Conservation (phyloP, 2,797 vertebrate species). For the Sus cebifrons region DNA sequence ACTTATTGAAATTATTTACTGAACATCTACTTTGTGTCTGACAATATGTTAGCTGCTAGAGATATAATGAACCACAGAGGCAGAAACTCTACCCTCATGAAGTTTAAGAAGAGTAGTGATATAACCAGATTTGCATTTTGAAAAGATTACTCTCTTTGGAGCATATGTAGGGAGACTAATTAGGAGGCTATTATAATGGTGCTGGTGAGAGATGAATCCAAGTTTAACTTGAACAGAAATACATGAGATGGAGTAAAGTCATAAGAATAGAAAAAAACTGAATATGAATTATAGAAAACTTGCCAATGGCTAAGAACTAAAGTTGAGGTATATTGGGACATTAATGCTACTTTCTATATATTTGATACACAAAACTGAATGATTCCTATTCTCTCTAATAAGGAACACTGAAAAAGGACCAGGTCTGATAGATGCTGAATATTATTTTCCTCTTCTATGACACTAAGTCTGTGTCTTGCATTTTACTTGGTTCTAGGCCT, state of each 20-base stretch:
- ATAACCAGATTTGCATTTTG: background rate
- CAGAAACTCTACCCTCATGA: background rate
- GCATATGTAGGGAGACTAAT: background rate
- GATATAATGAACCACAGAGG: background rate
- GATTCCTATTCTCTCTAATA: background rate
- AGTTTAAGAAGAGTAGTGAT: background rate
- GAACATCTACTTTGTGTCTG: background rate
- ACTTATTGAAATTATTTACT: slow-evolving; percentile 26
- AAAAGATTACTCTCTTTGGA: background rate
- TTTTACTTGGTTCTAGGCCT: background rate
- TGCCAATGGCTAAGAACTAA: background rate
- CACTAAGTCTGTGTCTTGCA: background rate
- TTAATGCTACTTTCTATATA: background rate
- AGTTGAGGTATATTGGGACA: background rate
- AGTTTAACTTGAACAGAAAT: background rate
- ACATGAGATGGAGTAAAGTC: background rate
- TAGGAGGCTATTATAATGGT: background rate
- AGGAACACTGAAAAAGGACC: background rate
- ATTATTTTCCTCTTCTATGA: background rate
- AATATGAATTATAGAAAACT: background rate
- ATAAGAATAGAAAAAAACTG: background rate
- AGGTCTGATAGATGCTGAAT: background rate
- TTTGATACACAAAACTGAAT: background rate
- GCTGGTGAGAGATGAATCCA: background rate
- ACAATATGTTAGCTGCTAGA: background rate